These are phyloP conservation scores for Coregonus ussuriensis DNA, from an alignment of 2,797 vertebrate genomes.

Conservation along the genomic window DNA sequence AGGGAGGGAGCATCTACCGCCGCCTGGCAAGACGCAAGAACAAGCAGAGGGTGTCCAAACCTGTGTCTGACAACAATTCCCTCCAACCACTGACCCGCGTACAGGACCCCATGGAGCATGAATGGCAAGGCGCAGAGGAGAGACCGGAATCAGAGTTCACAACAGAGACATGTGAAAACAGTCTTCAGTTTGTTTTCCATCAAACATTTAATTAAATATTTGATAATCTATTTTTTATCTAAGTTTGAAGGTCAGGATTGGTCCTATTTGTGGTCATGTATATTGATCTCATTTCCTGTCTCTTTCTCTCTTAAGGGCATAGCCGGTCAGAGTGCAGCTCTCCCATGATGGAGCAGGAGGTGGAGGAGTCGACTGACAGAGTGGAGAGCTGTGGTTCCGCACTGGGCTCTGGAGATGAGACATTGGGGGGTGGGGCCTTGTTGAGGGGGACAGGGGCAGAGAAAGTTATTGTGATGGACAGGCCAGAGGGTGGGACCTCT, in stretches of 20 bases:
- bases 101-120: constrained; percentile 45
- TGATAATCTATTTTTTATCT: background rate
- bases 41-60: constrained; percentile 53
- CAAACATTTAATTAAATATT: background rate
- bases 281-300: background rate
- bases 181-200: constrained; percentile 69
- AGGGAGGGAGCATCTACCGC: constrained; percentile 50
- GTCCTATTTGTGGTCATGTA: background rate
- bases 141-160: constrained; percentile 60
- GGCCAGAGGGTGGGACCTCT: constrained; percentile 19
- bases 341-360: constrained; percentile 56
- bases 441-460: constrained; percentile 29
- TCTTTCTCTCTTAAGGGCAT: constrained; percentile 50
- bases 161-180: constrained; percentile 60
- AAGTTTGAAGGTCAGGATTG: background rate
- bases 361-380: constrained; percentile 44
- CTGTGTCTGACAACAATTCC: background rate
- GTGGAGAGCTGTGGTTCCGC: constrained; percentile 20
- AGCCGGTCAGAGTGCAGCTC: constrained; percentile 65
- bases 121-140: constrained; percentile 58
- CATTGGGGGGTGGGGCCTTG: constrained; percentile 11
- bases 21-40: constrained; percentile 58
- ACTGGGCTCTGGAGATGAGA: constrained; percentile 19
- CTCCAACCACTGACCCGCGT: constrained; percentile 10
- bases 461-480: constrained; percentile 22